These are phyloP conservation scores for Pogonognathellus flavescens DNA, from an alignment of 1,140 invertebrate species.

Conservation along the genomic window DNA sequence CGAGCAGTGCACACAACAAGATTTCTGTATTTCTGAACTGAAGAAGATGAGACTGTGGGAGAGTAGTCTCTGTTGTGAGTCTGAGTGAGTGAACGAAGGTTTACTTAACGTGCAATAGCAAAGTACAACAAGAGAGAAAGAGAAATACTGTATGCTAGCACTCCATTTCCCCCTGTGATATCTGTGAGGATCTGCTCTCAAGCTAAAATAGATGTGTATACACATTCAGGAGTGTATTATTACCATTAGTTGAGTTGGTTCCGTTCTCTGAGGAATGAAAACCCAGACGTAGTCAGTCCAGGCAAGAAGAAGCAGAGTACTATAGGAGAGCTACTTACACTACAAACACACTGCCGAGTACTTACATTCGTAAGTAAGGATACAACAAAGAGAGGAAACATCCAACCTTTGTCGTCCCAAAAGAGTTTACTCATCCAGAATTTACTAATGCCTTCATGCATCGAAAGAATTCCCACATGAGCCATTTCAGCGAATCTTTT, in stretches of 20 bases:
- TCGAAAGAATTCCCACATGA: slow-evolving; percentile 57
- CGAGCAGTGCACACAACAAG: background rate
- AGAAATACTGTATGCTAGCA: slow-evolving; percentile 12
- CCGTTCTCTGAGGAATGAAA: slow-evolving; percentile 25
- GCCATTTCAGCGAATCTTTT: slow-evolving; percentile 58
- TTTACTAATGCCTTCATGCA: slow-evolving; percentile 61
- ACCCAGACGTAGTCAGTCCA: slow-evolving; percentile 8
- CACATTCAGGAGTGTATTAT: slow-evolving; percentile 48
- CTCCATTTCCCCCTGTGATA: slow-evolving; percentile 19
- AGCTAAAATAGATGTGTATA: slow-evolving; percentile 46
- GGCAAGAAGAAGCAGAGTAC: background rate
- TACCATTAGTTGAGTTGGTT: slow-evolving; percentile 42
- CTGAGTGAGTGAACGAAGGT: slow-evolving; percentile 29
- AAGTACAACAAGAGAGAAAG: background rate
- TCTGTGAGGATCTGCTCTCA: slow-evolving; percentile 18
- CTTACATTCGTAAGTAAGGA: background rate
- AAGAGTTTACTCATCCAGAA: slow-evolving; percentile 57
- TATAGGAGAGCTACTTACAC: background rate
- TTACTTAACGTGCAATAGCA: background rate
- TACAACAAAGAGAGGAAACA: slow-evolving; percentile 8
- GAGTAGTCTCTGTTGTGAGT: too few species aligned
- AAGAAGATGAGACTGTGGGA: slow-evolving; percentile 22
- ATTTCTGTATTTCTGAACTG: slow-evolving; percentile 25
- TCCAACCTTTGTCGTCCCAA: slow-evolving; percentile 41
- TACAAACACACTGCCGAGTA: background rate